A percentile compares a stretch with the other conserved stretches of the same genome.
phyloP scores from a whole-genome alignment of 2,888 invertebrate genomes.

The Uloborus plumipes region DNA sequence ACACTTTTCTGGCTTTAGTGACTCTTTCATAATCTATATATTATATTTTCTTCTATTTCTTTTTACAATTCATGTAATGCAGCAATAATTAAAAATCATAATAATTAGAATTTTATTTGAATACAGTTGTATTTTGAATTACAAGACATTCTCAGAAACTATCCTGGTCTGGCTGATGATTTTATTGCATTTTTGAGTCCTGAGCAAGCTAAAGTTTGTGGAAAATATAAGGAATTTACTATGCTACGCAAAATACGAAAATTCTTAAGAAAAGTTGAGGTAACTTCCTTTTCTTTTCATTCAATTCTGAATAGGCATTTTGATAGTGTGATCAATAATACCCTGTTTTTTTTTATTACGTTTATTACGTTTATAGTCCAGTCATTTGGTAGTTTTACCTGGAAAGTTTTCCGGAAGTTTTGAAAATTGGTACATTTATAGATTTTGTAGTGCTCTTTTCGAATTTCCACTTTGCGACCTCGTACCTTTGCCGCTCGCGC shows the following conservation, averaged over 20 bases:
- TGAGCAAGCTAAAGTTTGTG: constrained; percentile 84
- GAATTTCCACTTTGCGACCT: no score
- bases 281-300: constrained; percentile 70
- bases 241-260: constrained; percentile 82
- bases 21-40: no score
- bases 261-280: constrained; percentile 83
- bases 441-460: no score
- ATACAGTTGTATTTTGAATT: constrained; percentile 65
- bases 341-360: no score
- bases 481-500: no score
- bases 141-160: constrained; percentile 77
- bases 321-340: background rate
- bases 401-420: no score
- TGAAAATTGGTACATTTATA: no score
- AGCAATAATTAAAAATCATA: background rate
- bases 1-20: no score
- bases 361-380: no score
- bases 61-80: background rate
- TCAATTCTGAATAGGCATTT: no score
- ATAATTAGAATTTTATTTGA: constrained; percentile 33
- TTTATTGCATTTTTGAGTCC: constrained; percentile 87
- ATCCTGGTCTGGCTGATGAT: constrained; percentile 84
- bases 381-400: no score
- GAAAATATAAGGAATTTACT: constrained; percentile 83
- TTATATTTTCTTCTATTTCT: no score